phyloP scores from a whole-genome alignment of 2,797 vertebrate genomes.

The Melopsittacus undulatus region DNA sequence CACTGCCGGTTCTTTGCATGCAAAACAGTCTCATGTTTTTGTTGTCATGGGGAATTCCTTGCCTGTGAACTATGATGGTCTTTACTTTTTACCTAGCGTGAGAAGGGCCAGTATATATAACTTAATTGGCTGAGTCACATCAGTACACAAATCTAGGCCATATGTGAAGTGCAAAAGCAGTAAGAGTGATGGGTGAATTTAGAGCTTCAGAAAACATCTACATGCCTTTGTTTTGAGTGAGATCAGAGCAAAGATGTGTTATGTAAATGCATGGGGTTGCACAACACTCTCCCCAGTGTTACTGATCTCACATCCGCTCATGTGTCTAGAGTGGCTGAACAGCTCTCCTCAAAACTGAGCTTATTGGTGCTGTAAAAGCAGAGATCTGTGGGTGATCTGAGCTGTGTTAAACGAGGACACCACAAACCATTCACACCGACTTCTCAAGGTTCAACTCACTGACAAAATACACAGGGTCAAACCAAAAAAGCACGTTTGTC shows the following conservation, averaged over 20 bases:
- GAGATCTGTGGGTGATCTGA: neutral
- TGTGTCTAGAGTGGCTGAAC: rapidly evolving
- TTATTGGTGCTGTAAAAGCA: rapidly evolving
- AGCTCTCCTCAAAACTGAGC: neutral
- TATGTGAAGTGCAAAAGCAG: neutral
- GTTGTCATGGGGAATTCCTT: neutral
- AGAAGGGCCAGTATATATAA: neutral
- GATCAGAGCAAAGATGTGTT: neutral
- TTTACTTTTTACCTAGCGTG: neutral
- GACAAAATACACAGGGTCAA: neutral
- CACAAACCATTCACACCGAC: rapidly evolving
- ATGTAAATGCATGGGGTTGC: neutral
- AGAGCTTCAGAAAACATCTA: conserved; percentile 27
- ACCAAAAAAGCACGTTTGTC: rapidly evolving
- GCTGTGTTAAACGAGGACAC: neutral
- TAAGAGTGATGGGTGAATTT: neutral
- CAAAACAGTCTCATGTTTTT: neutral
- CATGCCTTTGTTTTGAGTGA: neutral
- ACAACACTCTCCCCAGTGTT: neutral
- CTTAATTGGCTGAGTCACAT: neutral
- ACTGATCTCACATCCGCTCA: neutral
- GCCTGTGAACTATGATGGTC: neutral
- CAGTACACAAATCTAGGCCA: neutral
- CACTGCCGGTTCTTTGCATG: neutral
- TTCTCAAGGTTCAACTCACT: neutral